Percentiles rank a stretch among this genome's conserved stretches.
Conservation (phyloP, 2,888 invertebrate species). For the Litoditis marina region DNA sequence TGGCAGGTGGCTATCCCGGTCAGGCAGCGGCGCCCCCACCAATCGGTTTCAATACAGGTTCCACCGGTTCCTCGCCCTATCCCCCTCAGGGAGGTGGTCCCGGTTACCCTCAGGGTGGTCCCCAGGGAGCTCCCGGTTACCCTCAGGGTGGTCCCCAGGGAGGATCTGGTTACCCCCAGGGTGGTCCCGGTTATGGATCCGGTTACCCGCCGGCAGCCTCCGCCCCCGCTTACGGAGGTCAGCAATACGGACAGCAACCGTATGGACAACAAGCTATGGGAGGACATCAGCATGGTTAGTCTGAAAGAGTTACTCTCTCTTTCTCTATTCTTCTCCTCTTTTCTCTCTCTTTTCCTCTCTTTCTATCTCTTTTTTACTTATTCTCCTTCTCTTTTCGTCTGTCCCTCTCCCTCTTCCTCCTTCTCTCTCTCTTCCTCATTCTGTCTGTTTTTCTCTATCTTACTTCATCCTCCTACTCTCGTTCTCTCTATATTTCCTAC, state of each 20-base stretch:
- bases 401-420: conserved; percentile 3
- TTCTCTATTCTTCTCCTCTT: conserved; percentile 1
- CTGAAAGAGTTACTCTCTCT: conserved; percentile 6
- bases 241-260: background rate
- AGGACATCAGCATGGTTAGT: background rate
- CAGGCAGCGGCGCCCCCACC: no score
- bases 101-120: no score
- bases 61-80: no score
- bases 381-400: background rate
- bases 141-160: no score
- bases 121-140: no score
- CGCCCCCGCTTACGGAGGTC: no score
- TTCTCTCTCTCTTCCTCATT: conserved; percentile 5
- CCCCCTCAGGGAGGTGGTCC: no score
- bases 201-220: no score
- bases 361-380: background rate
- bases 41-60: no score
- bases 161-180: no score
- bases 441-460: background rate
- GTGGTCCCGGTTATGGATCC: no score
- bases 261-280: background rate
- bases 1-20: no score
- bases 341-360: conserved; percentile 8
- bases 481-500: conserved; percentile 9
- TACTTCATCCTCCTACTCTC: background rate